Percentiles rank a stretch among this genome's conserved stretches.
phyloP scores from a whole-genome alignment of 1,140 invertebrate species.

The Leptinotarsa lineolata region DNA sequence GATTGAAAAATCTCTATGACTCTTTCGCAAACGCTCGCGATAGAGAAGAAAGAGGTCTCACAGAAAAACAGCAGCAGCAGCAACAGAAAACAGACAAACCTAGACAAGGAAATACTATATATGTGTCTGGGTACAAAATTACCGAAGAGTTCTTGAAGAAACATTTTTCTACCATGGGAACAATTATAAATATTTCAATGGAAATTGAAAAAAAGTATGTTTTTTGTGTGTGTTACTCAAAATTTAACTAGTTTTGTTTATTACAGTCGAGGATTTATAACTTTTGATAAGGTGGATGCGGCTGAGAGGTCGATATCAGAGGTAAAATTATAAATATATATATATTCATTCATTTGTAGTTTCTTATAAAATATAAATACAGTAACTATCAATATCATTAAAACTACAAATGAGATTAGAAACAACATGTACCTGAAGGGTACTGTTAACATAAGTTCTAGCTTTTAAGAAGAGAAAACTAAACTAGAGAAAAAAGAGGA shows the following conservation, averaged over 20 bases:
- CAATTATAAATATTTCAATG: slow-evolving; percentile 87
- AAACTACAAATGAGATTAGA: too few species aligned
- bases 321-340: too few species aligned
- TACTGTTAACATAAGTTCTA: too few species aligned
- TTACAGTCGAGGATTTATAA: slow-evolving; percentile 85
- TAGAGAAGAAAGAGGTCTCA: slow-evolving; percentile 61
- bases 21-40: slow-evolving; percentile 84
- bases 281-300: slow-evolving; percentile 87
- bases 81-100: slow-evolving; percentile 67
- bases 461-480: too few species aligned
- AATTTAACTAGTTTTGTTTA: slow-evolving; percentile 30
- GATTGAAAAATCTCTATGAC: slow-evolving; percentile 83
- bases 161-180: slow-evolving; percentile 77
- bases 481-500: too few species aligned
- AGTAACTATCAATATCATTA: too few species aligned
- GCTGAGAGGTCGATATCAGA: slow-evolving; percentile 86
- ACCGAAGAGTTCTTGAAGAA: slow-evolving; percentile 82
- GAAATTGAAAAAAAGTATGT: slow-evolving; percentile 83
- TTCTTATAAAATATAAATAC: too few species aligned
- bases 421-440: too few species aligned
- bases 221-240: not conserved
- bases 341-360: too few species aligned
- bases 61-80: slow-evolving; percentile 59
- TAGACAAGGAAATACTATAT: slow-evolving; percentile 81
- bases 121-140: slow-evolving; percentile 80